Evolutionary conservation across 2,888 invertebrate species (phyloP), one percentile per base, ranked within the genome.

Genomic region (Cremastinae sp.): DNA sequence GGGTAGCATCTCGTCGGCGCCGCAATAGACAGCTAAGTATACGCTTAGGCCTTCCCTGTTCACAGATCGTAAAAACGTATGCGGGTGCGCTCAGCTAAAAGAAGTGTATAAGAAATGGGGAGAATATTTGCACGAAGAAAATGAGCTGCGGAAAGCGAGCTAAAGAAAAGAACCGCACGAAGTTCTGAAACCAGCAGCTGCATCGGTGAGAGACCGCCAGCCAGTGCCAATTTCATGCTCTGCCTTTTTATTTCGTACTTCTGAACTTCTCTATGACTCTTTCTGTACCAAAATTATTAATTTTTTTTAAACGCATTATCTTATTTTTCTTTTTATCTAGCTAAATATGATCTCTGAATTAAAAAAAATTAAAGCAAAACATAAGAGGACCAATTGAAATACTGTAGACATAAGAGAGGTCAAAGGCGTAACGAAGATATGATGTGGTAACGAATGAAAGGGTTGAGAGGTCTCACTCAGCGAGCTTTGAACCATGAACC

Each of bases 91-190:
- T n/a, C n/a, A n/a, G n/a, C n/a, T n/a, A n/a, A n/a, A 49, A 66
- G 22, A 56, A 14, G 34, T 41, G 49, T 54, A 64, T 69, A 69
- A 78, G 73, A 68, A 58, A 66, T 73, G 36, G 38, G 74, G 65
- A 70, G 85, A 82, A 84, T 85, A 84, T 84, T 85, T 83, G 83
- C 78, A 78, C 70, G 73, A 65, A 74, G 77, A 77, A 80, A 84
- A 85, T 82, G 82, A 82, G 71, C 74, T 81, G 79, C 74, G 78
- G 78, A 77, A 79, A 80, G 78, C 62, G 76, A 80, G 68, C 58
- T 72, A 69, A 78, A 81, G 54, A 59, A 75, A 80, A 73, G 73
- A 79, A 78, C 75, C 79, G 59, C 81, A n/a, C 8, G 12, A 49
- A 10, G 20, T 66, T 54, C 34, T 58, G 58, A 64, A 58, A 38